A percentile compares a stretch with the other conserved stretches of the same genome.
These are phyloP conservation scores for Coleophora flavipennella DNA, from an alignment of 2,888 invertebrate genomes.

Conservation along the genomic window DNA sequence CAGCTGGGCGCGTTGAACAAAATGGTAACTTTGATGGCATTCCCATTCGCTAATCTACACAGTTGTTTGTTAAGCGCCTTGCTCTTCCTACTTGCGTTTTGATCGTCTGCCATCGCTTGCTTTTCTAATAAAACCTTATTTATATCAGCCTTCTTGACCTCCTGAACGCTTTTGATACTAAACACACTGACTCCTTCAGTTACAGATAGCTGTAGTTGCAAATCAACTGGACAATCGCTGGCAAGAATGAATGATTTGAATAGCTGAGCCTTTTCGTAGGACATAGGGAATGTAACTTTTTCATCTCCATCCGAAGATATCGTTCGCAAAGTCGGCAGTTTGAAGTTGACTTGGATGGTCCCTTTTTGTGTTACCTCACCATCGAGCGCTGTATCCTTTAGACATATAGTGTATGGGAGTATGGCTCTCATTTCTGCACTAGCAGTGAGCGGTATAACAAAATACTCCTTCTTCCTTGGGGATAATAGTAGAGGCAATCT, in stretches of 20 bases:
- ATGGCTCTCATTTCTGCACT: conserved; percentile 35
- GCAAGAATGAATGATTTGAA: conserved; percentile 47
- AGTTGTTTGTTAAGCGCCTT: conserved; percentile 43
- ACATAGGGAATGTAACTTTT: conserved; percentile 40
- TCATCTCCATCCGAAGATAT: conserved; percentile 54
- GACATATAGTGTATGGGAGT: conserved; percentile 34
- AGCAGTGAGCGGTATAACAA: conserved; percentile 44
- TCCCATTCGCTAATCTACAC: conserved; percentile 48
- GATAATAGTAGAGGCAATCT: conserved; percentile 47
- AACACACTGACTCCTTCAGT: conserved; percentile 42
- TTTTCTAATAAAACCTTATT: conserved; percentile 47
- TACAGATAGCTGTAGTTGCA: conserved; percentile 44
- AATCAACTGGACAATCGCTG: conserved; percentile 51
- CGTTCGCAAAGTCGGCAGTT: conserved; percentile 51
- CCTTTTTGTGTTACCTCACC: conserved; percentile 39
- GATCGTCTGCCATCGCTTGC: conserved; percentile 31
- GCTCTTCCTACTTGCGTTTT: conserved; percentile 23
- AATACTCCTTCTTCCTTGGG: conserved; percentile 46
- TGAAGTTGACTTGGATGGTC: conserved; percentile 35
- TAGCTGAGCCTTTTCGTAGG: conserved; percentile 33
- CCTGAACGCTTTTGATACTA: conserved; percentile 46
- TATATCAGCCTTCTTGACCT: conserved; percentile 50
- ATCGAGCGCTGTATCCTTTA: conserved; percentile 51
- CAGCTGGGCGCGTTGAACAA: conserved; percentile 47
- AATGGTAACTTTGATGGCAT: conserved; percentile 48